Conservation (phyloP, 2,797 vertebrate genomes). For the Sebastes hopkinsi region DNA sequence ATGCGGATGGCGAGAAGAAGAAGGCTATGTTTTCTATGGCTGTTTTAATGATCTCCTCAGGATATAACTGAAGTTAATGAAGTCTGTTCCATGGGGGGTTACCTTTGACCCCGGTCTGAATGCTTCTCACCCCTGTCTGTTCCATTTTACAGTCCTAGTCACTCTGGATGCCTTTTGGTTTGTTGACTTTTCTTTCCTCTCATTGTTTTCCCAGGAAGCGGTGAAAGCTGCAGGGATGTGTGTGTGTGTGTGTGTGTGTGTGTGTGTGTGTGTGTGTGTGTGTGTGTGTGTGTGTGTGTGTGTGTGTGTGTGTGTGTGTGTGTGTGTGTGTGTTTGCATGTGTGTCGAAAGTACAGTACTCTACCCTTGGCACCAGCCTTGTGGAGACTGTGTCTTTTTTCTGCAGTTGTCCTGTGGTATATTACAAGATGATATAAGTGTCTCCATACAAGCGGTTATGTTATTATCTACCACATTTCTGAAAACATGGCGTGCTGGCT, state of each 20-base stretch:
- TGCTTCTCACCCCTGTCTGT: constrained; percentile 63
- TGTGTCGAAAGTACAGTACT: constrained; percentile 52
- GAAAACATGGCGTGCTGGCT: constrained; percentile 64
- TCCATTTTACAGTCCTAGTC: constrained; percentile 72
- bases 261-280: background rate
- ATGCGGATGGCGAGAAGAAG: constrained; percentile 49
- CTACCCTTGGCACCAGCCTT: constrained; percentile 54
- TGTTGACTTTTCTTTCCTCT: constrained; percentile 82
- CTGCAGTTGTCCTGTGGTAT: constrained; percentile 57
- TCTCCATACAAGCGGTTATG: constrained; percentile 52
- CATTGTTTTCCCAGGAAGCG: constrained; percentile 84
- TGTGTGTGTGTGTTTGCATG: background rate
- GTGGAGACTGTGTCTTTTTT: constrained; percentile 54
- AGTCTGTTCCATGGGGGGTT: constrained; percentile 68
- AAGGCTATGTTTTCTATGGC: constrained; percentile 48
- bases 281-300: constrained; percentile 20
- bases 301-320: constrained; percentile 8
- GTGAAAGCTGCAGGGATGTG: constrained; percentile 74
- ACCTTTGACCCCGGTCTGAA: constrained; percentile 72
- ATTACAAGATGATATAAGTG: constrained; percentile 62
- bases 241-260: constrained; percentile 18
- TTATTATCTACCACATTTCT: constrained; percentile 66
- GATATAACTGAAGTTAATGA: constrained; percentile 77
- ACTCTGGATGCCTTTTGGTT: constrained; percentile 75
- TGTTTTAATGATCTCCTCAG: constrained; percentile 76